phyloP scores from a whole-genome alignment of 2,888 invertebrate genomes.

The Rhagophthalmus giganteus region DNA sequence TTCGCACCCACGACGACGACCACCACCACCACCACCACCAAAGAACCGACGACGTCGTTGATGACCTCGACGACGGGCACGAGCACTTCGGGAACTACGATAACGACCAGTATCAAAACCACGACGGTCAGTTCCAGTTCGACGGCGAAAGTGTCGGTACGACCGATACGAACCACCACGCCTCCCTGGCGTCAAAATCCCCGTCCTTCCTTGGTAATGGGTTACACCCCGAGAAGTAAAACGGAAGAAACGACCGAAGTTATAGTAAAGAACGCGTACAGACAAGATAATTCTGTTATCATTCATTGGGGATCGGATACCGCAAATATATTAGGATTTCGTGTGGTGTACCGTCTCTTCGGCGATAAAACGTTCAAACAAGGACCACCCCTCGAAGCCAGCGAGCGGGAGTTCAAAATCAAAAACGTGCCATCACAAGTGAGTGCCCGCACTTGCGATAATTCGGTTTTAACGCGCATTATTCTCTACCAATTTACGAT shows the following conservation, averaged over 20 bases:
- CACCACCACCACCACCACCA: slow-evolving; percentile 45
- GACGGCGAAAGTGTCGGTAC: slow-evolving; percentile 42
- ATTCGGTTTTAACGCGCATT: no score
- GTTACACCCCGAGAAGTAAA: slow-evolving; percentile 66
- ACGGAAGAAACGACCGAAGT: slow-evolving; percentile 73
- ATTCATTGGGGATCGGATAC: slow-evolving; percentile 92
- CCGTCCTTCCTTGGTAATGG: slow-evolving; percentile 73
- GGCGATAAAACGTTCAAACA: slow-evolving; percentile 89
- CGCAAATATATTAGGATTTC: slow-evolving; percentile 83
- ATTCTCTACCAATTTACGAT: slow-evolving; percentile 33
- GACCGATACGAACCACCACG: slow-evolving; percentile 40
- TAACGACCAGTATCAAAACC: slow-evolving; percentile 47
- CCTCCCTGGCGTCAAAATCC: slow-evolving; percentile 51
- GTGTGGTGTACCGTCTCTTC: slow-evolving; percentile 86
- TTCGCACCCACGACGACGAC: slow-evolving; percentile 36
- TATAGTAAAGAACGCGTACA: slow-evolving; percentile 80
- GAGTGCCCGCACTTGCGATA: no score
- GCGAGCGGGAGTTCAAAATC: slow-evolving; percentile 89
- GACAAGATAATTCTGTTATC: slow-evolving; percentile 84
- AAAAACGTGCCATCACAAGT: slow-evolving; percentile 90
- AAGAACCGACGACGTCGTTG: slow-evolving; percentile 38
- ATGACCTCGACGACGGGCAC: slow-evolving; percentile 40
- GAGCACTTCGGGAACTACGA: slow-evolving; percentile 44
- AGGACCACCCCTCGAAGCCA: slow-evolving; percentile 85
- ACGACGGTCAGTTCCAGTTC: slow-evolving; percentile 48